phyloP scores from a whole-genome alignment of 2,888 invertebrate species.

The Cosmopolites sordidus region DNA sequence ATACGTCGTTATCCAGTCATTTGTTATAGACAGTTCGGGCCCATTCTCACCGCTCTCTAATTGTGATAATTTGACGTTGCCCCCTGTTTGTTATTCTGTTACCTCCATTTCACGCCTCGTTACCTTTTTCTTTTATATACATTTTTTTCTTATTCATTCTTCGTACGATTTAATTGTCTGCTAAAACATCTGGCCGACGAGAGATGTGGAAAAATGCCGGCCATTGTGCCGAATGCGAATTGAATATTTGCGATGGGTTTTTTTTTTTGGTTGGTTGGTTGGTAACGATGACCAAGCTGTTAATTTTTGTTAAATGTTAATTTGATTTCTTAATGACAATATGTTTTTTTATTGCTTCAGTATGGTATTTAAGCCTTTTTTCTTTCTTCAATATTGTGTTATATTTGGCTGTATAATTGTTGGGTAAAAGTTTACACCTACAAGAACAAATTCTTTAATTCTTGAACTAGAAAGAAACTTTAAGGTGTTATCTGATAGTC shows the following conservation, averaged over 20 bases:
- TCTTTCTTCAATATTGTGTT: too few relatives aligned
- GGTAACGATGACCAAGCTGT: too few relatives aligned
- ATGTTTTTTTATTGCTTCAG: too few relatives aligned
- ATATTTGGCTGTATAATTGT: too few relatives aligned
- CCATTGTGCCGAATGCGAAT: too few relatives aligned
- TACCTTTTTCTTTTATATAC: constrained; percentile 20
- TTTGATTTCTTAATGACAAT: not conserved
- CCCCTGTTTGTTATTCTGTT: constrained; percentile 33
- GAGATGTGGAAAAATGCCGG: not conserved
- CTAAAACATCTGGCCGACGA: constrained; percentile 1
- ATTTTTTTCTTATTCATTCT: not conserved
- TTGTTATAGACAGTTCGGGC: constrained; percentile 33
- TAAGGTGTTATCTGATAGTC: too few relatives aligned
- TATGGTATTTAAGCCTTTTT: too few relatives aligned
- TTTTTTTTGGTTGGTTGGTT: too few relatives aligned
- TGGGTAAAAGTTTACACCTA: too few relatives aligned
- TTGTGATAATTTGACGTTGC: constrained; percentile 37
- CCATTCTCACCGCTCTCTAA: constrained; percentile 33
- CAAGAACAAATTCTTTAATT: too few relatives aligned
- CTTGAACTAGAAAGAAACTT: too few relatives aligned
- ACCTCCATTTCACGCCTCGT: constrained; percentile 34
- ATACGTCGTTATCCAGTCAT: constrained; percentile 34
- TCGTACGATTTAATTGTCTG: not conserved
- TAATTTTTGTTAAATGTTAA: not conserved
- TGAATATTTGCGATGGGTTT: too few relatives aligned